Conservation (phyloP, 1,140 invertebrate species). For the Aplysia californica region DNA sequence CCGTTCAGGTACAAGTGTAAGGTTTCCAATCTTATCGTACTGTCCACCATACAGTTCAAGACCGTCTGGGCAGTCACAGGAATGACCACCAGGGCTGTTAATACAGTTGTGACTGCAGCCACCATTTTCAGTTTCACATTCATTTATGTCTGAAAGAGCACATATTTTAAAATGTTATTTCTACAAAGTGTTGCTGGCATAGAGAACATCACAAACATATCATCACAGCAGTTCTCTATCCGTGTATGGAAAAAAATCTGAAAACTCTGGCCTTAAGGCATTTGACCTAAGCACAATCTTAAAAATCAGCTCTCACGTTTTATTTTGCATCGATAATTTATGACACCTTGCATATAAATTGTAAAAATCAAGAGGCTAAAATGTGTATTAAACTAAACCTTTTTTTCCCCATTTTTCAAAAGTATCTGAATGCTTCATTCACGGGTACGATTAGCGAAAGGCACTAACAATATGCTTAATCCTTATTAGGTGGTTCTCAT, state of each 20-base stretch:
- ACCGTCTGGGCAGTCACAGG: conserved; percentile 83
- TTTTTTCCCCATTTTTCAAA: too few species aligned
- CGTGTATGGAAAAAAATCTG: not conserved
- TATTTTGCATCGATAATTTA: too few species aligned
- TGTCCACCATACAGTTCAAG: conserved; percentile 58
- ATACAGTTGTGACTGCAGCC: conserved; percentile 76
- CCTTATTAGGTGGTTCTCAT: too few species aligned
- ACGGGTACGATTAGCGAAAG: too few species aligned
- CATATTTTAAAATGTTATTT: not conserved
- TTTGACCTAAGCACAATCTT: too few species aligned
- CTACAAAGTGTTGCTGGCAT: not conserved
- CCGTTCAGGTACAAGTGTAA: not conserved
- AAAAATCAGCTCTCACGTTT: too few species aligned
- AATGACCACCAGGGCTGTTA: conserved; percentile 79
- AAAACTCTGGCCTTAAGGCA: too few species aligned
- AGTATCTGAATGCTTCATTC: too few species aligned
- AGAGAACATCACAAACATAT: not conserved
- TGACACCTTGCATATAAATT: too few species aligned
- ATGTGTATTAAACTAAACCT: not conserved
- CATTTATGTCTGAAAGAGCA: conserved; percentile 74
- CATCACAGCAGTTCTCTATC: not conserved
- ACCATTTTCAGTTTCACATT: conserved; percentile 76
- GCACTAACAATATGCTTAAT: too few species aligned
- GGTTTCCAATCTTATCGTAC: conserved; percentile 37
- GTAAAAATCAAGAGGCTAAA: not conserved